Evolutionary conservation across 2,113 vertebrate species (phyloP).

Genomic region (Donacobius atricapilla): DNA sequence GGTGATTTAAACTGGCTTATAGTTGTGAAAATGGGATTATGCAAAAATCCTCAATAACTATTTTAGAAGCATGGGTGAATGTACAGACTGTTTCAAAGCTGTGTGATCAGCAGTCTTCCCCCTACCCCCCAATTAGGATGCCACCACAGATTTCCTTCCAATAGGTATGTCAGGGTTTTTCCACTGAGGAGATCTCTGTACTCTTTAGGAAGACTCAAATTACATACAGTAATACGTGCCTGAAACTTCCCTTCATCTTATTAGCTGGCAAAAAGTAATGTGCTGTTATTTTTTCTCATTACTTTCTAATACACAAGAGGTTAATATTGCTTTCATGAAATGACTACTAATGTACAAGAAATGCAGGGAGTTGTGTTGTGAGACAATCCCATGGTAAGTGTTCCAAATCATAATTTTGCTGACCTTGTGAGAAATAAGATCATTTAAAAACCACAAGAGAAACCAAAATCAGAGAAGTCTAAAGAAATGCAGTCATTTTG

Average conservation of each 20-base stretch:
- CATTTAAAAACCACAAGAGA: conserved; percentile 13
- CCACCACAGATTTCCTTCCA: neutral
- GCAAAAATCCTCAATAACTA: neutral
- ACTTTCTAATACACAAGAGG: neutral
- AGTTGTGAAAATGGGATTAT: neutral
- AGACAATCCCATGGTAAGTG: neutral
- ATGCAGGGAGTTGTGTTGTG: neutral
- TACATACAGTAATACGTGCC: neutral
- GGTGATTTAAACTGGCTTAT: neutral
- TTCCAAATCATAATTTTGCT: conserved; percentile 20
- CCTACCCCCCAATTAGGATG: neutral
- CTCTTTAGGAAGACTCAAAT: neutral
- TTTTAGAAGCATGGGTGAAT: neutral
- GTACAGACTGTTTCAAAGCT: neutral
- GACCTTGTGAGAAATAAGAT: conserved; percentile 41
- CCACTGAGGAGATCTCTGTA: neutral
- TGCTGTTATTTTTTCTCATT: neutral
- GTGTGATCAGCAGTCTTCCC: neutral
- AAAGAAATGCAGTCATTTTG: neutral
- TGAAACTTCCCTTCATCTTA: neutral
- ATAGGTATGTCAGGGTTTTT: neutral
- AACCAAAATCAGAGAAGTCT: neutral
- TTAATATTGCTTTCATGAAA: neutral
- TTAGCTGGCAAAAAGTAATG: neutral
- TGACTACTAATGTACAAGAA: neutral